These are phyloP conservation scores for Vicugna pacos DNA, from an alignment of 2,113 vertebrate genomes.

Conservation along the genomic window DNA sequence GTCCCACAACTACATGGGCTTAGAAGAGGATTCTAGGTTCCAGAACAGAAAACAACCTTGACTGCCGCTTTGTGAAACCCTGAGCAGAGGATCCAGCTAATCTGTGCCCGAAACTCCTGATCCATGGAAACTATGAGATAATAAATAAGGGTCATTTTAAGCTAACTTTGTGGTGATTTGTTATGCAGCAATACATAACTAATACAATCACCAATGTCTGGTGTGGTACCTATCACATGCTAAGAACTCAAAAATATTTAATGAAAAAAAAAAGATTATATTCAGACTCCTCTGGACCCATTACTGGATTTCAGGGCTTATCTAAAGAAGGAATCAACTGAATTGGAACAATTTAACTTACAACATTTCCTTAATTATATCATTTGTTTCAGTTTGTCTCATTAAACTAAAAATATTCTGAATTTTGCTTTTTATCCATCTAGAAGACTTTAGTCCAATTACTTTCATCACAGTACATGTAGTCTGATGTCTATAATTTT, in stretches of 20 bases:
- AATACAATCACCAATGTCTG: background rate
- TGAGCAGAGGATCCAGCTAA: background rate
- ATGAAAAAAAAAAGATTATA: background rate
- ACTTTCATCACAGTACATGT: background rate
- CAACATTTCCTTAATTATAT: background rate
- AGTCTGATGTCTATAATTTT: background rate
- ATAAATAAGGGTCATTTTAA: background rate
- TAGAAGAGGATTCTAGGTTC: background rate
- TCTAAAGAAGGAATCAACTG: constrained; percentile 16
- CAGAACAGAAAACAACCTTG: background rate
- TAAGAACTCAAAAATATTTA: constrained; percentile 8
- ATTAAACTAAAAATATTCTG: constrained; percentile 36
- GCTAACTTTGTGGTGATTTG: background rate
- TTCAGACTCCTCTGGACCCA: background rate
- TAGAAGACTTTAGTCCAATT: background rate
- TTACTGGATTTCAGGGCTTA: background rate
- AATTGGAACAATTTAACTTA: constrained; percentile 25
- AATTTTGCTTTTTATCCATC: background rate
- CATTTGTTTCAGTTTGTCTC: background rate
- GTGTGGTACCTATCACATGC: background rate
- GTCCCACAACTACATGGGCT: background rate
- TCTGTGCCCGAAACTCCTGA: background rate
- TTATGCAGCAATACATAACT: background rate
- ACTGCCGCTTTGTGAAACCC: background rate
- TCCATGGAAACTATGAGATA: background rate